Conservation (phyloP, 92 coral and sea anemone species). For the Pocillopora meandrina region DNA sequence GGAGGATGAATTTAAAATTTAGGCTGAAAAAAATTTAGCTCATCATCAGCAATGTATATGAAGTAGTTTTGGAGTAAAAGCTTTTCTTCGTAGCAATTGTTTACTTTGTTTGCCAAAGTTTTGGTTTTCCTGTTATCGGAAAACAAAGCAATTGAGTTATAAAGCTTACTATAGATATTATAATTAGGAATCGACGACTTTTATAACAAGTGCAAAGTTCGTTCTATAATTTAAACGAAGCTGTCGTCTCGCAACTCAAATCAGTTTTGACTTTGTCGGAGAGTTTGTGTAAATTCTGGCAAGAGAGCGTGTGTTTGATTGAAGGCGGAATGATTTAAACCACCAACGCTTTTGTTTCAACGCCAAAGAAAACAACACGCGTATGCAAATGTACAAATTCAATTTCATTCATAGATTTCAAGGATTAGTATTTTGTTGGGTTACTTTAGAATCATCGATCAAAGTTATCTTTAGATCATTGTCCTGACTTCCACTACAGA, state of each 20-base stretch:
- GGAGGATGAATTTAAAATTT: conserved; percentile 4
- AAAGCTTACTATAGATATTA: not conserved
- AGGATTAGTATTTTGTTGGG: not conserved
- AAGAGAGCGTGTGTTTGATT: not conserved
- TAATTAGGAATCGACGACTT: conserved; percentile 1
- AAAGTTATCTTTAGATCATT: not conserved
- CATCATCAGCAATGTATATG: not conserved
- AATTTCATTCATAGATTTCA: not conserved
- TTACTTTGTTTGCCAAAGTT: not conserved
- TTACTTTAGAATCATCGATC: conserved; percentile 2
- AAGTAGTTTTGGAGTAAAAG: not conserved
- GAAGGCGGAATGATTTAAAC: not conserved
- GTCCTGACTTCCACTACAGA: not conserved
- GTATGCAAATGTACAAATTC: conserved; percentile 16
- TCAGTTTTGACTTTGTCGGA: not conserved
- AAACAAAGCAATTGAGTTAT: not conserved
- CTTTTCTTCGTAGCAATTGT: conserved; percentile 12
- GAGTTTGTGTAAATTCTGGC: not conserved
- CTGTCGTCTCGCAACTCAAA: not conserved
- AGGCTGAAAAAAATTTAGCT: not conserved
- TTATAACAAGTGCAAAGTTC: not conserved
- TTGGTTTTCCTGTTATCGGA: not conserved
- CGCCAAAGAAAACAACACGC: conserved; percentile 5
- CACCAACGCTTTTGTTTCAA: conserved; percentile 6
- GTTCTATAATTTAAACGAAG: not conserved